These are phyloP conservation scores for Sphecodes monilicornis DNA, from an alignment of 2,888 invertebrate genomes.

Conservation along the genomic window DNA sequence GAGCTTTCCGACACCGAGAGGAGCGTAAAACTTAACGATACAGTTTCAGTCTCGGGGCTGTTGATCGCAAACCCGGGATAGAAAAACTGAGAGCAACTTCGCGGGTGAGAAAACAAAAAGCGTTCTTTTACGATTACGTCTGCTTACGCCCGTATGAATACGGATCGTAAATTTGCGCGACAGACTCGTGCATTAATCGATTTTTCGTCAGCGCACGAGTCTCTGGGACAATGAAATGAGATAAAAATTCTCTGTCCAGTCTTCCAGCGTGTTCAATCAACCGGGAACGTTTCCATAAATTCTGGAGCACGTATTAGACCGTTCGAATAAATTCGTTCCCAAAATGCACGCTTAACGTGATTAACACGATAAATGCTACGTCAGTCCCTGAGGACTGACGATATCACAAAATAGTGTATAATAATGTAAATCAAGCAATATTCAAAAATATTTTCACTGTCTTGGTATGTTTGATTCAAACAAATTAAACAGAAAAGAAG, in stretches of 20 bases:
- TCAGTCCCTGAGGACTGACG: too few relatives aligned
- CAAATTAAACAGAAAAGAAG: too few relatives aligned
- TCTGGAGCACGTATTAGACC: neutral
- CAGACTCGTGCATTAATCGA: neutral
- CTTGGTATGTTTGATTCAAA: too few relatives aligned
- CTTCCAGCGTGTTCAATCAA: neutral
- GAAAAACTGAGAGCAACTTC: neutral
- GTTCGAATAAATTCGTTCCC: neutral
- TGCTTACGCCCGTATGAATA: neutral
- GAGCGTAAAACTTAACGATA: constrained; percentile 31
- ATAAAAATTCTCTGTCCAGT: constrained; percentile 16
- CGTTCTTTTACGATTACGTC: constrained; percentile 13
- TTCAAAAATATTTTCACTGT: too few relatives aligned
- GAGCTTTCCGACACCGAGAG: neutral
- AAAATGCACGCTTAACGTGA: too few relatives aligned
- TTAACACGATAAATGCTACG: too few relatives aligned
- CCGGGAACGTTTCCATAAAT: neutral
- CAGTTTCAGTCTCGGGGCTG: neutral
- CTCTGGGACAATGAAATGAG: constrained; percentile 25
- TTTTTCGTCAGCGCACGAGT: neutral
- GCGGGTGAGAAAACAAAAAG: neutral
- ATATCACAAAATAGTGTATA: too few relatives aligned
- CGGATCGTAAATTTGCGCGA: neutral
- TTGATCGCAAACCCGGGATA: neutral
- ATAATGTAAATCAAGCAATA: too few relatives aligned